A percentile compares a stretch with the other conserved stretches of the same genome.
Evolutionary conservation across 2,113 vertebrate genomes (phyloP).

Genomic region (Marmota monax): DNA sequence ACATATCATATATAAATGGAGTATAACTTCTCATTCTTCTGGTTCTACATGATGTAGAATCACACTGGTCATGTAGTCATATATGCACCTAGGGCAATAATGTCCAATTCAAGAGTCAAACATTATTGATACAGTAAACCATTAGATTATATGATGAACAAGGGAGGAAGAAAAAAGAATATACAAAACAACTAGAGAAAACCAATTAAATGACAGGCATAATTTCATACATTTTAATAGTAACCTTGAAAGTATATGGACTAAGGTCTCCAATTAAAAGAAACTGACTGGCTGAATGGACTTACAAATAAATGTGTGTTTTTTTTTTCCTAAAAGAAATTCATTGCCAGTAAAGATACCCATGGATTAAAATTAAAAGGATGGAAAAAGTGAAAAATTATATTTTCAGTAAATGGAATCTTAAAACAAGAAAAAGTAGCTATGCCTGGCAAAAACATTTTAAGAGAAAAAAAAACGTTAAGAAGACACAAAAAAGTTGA

Average conservation of each 20-base stretch:
- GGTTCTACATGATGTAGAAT: too few species aligned
- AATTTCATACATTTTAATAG: neutral
- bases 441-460: neutral
- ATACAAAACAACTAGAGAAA: neutral
- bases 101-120: too few species aligned
- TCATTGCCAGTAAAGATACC: neutral
- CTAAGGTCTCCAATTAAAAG: neutral
- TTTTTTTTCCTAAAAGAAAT: neutral
- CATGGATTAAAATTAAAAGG: neutral
- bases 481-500: too few species aligned
- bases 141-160: neutral
- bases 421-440: neutral
- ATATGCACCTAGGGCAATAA: too few species aligned
- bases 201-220: neutral
- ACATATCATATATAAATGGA: too few species aligned
- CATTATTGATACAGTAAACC: neutral
- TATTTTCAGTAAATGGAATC: neutral
- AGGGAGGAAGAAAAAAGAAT: neutral
- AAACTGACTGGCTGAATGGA: neutral
- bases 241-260: neutral
- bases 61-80: too few species aligned
- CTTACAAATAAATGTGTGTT: too few species aligned
- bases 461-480: too few species aligned
- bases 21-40: too few species aligned
- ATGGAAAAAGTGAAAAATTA: neutral